A percentile compares a stretch with the other conserved stretches of the same genome.
phyloP scores from a whole-genome alignment of 2,797 vertebrate species.

The Limosa lapponica region DNA sequence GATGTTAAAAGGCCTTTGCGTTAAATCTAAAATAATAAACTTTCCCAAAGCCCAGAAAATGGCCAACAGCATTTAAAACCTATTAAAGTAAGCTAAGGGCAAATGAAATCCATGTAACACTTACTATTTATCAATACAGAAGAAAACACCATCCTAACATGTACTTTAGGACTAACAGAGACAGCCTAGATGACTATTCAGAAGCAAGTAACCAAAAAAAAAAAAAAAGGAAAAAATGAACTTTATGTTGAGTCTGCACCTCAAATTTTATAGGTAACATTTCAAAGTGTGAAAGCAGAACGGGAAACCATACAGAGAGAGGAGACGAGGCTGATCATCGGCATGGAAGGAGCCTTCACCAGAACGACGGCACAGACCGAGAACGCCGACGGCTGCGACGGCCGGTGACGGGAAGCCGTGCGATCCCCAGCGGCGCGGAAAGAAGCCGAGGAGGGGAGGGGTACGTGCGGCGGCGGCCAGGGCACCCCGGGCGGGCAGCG shows the following conservation, averaged over 20 bases:
- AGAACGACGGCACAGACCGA: fast-evolving
- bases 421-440: fast-evolving
- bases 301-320: fast-evolving
- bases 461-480: fast-evolving
- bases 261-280: not conserved
- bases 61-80: not conserved
- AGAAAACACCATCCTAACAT: not conserved
- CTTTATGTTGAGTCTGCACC: not conserved
- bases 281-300: not conserved
- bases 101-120: fast-evolving
- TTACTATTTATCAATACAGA: not conserved
- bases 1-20: not conserved
- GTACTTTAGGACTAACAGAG: not conserved
- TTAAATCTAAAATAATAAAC: fast-evolving
- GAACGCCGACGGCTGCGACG: fast-evolving
- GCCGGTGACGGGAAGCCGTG: fast-evolving
- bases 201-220: fast-evolving
- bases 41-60: not conserved
- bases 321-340: fast-evolving
- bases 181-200: not conserved
- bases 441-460: fast-evolving
- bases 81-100: fast-evolving
- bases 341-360: fast-evolving
- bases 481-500: fast-evolving
- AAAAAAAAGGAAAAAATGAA: not conserved